phyloP scores from a whole-genome alignment of 2,797 vertebrate species.

The Crocidura indochinensis region DNA sequence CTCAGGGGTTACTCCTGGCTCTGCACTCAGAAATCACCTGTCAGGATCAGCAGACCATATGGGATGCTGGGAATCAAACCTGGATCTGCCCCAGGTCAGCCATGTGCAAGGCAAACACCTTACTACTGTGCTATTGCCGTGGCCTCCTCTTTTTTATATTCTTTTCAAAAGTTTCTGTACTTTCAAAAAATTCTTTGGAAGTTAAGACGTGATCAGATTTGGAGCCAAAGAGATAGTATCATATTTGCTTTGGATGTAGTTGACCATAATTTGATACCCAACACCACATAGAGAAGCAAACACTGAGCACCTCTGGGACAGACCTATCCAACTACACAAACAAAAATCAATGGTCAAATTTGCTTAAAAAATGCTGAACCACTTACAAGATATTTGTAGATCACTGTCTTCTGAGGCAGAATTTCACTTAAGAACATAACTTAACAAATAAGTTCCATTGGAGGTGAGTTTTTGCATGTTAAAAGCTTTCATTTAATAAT shows the following conservation, averaged over 20 bases:
- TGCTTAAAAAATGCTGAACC: constrained; percentile 80
- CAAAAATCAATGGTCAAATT: constrained; percentile 73
- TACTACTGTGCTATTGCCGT: no score
- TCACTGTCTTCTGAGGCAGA: constrained; percentile 79
- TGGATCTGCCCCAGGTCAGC: no score
- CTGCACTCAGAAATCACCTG: no score
- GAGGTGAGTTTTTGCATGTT: constrained; percentile 51
- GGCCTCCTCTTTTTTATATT: not conserved
- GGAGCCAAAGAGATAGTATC: not conserved
- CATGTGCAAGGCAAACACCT: no score
- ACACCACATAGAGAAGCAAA: no score
- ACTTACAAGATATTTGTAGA: constrained; percentile 74
- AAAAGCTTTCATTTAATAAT: constrained; percentile 76
- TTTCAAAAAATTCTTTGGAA: constrained; percentile 71
- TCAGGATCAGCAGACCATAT: no score
- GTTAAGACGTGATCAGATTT: constrained; percentile 77
- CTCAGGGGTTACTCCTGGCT: no score
- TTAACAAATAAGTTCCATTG: constrained; percentile 80
- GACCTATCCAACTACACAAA: no score
- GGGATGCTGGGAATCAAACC: no score
- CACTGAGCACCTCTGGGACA: no score
- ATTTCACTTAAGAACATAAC: constrained; percentile 81
- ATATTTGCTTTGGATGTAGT: no score
- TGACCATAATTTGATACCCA: no score
- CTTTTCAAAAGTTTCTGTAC: not conserved